phyloP scores from a whole-genome alignment of 2,888 invertebrate genomes.

The Scaptomyza flava region DNA sequence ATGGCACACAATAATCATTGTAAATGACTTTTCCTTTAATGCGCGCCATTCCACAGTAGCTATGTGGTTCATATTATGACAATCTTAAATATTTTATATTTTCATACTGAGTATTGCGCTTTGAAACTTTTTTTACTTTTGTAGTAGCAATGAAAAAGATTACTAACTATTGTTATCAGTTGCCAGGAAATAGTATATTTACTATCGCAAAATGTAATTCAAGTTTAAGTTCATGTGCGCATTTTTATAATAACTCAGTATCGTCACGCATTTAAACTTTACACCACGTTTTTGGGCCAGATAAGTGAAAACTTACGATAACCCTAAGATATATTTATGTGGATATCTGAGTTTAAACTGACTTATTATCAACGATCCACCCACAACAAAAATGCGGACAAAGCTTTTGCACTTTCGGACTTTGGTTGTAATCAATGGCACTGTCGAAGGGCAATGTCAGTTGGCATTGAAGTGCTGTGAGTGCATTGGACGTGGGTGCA shows the following conservation, averaged over 20 bases:
- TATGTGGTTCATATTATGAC: not conserved
- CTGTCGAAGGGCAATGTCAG: slow-evolving; percentile 38
- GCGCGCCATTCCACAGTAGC: not conserved
- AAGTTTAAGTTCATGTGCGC: slow-evolving; percentile 9
- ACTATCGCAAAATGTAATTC: not conserved
- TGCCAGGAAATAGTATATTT: slow-evolving; percentile 13
- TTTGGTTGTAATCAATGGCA: slow-evolving; percentile 63
- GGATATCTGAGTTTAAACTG: slow-evolving; percentile 12
- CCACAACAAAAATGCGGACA: slow-evolving; percentile 32
- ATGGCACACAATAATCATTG: slow-evolving; percentile 48
- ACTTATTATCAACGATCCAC: slow-evolving; percentile 37
- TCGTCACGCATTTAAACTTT: slow-evolving; percentile 10
- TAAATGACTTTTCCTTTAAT: slow-evolving; percentile 37
- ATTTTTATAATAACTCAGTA: slow-evolving; percentile 7
- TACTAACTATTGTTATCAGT: not conserved
- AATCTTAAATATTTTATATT: slow-evolving; percentile 5
- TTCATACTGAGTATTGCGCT: too few relatives aligned
- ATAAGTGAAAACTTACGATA: slow-evolving; percentile 26
- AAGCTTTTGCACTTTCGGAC: slow-evolving; percentile 32
- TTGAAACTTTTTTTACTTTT: too few relatives aligned
- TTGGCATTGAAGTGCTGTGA: slow-evolving; percentile 38
- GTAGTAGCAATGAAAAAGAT: too few relatives aligned
- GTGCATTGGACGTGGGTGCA: slow-evolving; percentile 54
- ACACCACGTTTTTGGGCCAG: slow-evolving; percentile 1
- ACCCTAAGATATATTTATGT: slow-evolving; percentile 23